These are phyloP conservation scores for Cephalopachus bancanus DNA, from an alignment of 2,797 vertebrate species.

Conservation along the genomic window DNA sequence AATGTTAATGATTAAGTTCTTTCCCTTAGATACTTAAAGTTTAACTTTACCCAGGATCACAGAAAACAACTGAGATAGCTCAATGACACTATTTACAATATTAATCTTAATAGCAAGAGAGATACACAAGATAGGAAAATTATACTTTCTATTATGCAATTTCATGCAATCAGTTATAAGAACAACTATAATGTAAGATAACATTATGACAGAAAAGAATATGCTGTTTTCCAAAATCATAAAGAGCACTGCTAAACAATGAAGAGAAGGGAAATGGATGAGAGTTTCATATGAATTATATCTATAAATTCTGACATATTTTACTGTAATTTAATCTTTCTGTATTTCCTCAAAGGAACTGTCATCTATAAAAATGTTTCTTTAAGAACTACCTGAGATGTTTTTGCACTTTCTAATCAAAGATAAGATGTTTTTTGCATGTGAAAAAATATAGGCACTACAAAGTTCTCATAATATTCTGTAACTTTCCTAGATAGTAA, in stretches of 20 bases:
- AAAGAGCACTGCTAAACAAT: conserved; percentile 78
- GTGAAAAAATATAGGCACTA: conserved; percentile 69
- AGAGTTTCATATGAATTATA: conserved; percentile 67
- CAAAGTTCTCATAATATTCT: conserved; percentile 34
- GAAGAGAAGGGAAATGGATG: conserved; percentile 73
- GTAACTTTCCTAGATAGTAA: conserved; percentile 56
- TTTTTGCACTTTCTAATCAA: conserved; percentile 73
- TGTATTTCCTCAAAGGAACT: conserved; percentile 78
- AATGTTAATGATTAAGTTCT: conserved; percentile 65
- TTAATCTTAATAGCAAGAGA: conserved; percentile 71
- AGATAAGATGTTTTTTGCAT: conserved; percentile 64
- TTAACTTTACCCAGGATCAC: conserved; percentile 58
- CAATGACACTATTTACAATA: conserved; percentile 71
- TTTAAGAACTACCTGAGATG: conserved; percentile 69
- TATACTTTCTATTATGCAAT: conserved; percentile 75
- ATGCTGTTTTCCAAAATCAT: conserved; percentile 72
- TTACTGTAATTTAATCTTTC: conserved; percentile 80
- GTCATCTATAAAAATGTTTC: conserved; percentile 66
- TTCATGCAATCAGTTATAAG: conserved; percentile 74
- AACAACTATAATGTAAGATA: conserved; percentile 71
- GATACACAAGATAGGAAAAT: conserved; percentile 52
- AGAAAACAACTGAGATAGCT: conserved; percentile 80
- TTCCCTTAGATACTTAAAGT: neutral
- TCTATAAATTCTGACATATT: conserved; percentile 67
- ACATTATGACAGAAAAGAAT: conserved; percentile 70